These are phyloP conservation scores for Diorhabda carinulata DNA, from an alignment of 1,140 invertebrate species.

Conservation along the genomic window DNA sequence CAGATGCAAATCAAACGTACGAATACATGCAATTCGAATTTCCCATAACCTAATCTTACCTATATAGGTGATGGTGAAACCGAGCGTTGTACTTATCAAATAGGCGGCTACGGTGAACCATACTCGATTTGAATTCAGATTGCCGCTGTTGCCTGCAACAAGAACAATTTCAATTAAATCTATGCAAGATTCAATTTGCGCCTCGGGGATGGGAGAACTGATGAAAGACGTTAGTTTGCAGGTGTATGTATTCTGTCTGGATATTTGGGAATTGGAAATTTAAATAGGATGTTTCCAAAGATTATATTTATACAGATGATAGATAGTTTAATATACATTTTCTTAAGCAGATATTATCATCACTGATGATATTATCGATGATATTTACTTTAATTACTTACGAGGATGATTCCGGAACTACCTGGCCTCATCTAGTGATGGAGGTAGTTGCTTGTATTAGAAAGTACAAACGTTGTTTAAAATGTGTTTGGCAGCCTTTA, in stretches of 20 bases:
- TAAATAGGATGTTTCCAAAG: not conserved
- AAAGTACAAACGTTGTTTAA: too few species aligned
- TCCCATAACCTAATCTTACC: not conserved
- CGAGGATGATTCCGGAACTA: too few species aligned
- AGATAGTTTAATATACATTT: too few species aligned
- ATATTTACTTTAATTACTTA: too few species aligned
- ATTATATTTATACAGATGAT: too few species aligned
- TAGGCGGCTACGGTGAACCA: conserved; percentile 7
- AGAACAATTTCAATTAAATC: conserved; percentile 7
- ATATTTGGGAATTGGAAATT: not conserved
- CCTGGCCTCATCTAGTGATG: too few species aligned
- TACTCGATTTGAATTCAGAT: conserved; percentile 10
- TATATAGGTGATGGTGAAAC: conserved; percentile 6
- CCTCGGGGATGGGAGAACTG: not conserved
- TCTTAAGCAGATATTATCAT: too few species aligned
- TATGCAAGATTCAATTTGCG: not conserved
- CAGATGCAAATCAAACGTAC: too few species aligned
- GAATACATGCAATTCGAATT: not conserved
- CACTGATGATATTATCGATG: too few species aligned
- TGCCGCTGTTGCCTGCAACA: conserved; percentile 13
- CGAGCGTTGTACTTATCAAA: not conserved
- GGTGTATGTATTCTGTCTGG: not conserved
- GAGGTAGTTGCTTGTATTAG: too few species aligned
- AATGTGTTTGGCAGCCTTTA: too few species aligned
- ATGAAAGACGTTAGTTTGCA: not conserved